Evolutionary conservation across 1,140 invertebrate genomes (phyloP).

Genomic region (Drosophila burlai): DNA sequence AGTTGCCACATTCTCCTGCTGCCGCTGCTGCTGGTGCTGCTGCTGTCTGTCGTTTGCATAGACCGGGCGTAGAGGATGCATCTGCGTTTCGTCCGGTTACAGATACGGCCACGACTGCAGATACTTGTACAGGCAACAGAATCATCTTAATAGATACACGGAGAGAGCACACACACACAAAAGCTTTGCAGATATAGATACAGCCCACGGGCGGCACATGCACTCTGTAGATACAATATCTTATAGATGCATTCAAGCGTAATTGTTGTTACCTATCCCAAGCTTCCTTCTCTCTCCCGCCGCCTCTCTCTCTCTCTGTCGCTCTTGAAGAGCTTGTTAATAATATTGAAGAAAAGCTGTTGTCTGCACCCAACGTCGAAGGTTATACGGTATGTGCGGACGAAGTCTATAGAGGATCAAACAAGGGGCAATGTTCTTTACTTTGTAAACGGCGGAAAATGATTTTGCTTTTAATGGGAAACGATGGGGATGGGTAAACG

Average conservation of each 20-base stretch:
- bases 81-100: conserved; percentile 44
- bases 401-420: conserved; percentile 15
- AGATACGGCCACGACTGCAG: conserved; percentile 22
- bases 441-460: conserved; percentile 18
- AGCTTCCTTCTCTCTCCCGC: conserved; percentile 5
- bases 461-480: conserved; percentile 13
- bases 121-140: conserved; percentile 45
- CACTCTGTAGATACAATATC: conserved; percentile 70
- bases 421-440: conserved; percentile 44
- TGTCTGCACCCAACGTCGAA: conserved; percentile 28
- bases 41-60: conserved; percentile 51
- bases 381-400: conserved; percentile 31
- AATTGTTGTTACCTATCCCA: conserved; percentile 68
- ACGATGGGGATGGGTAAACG: neutral
- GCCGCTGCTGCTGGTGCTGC: conserved; percentile 6
- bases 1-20: conserved; percentile 36
- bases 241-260: conserved; percentile 77
- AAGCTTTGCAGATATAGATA: conserved; percentile 37
- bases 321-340: conserved; percentile 37
- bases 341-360: conserved; percentile 49
- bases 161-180: conserved; percentile 29
- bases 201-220: conserved; percentile 44
- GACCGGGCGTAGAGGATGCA: conserved; percentile 34
- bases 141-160: conserved; percentile 43
- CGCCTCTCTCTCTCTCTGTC: neutral